Evolutionary conservation across 2,113 vertebrate genomes (phyloP).

Genomic region (Pangasianodon hypophthalmus): DNA sequence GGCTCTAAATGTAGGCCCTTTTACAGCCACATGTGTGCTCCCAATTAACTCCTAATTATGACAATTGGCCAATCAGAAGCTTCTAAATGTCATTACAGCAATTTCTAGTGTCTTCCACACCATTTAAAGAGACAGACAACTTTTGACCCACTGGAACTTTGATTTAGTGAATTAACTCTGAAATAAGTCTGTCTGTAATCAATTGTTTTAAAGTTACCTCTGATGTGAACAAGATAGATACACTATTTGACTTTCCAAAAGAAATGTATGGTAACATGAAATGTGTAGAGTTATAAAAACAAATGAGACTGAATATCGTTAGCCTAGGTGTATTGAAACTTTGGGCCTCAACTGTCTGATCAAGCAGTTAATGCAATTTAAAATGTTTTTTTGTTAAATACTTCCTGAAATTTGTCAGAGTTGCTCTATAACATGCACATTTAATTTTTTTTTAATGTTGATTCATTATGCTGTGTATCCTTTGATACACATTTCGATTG

Average conservation of each 20-base stretch:
- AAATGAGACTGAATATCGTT: not conserved
- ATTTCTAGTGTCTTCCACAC: not conserved
- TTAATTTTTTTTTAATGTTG: not conserved
- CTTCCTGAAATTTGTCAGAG: not conserved
- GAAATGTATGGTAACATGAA: not conserved
- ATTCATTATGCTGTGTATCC: not conserved
- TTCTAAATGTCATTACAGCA: not conserved
- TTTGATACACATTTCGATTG: not conserved
- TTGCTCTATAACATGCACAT: not conserved
- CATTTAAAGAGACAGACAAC: not conserved
- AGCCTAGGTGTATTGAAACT: not conserved
- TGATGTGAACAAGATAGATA: not conserved
- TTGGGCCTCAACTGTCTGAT: not conserved
- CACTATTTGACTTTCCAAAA: not conserved
- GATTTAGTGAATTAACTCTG: not conserved
- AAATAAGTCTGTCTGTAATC: not conserved
- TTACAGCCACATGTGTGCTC: not conserved
- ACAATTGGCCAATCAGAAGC: not conserved
- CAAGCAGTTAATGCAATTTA: not conserved
- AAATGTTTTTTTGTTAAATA: not conserved
- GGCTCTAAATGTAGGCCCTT: not conserved
- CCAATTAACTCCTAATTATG: not conserved
- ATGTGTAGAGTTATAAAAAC: too few species aligned
- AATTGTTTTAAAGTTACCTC: not conserved
- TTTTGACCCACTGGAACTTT: not conserved